Evolutionary conservation across 2,113 vertebrate species (phyloP).

Genomic region (Colius striatus): DNA sequence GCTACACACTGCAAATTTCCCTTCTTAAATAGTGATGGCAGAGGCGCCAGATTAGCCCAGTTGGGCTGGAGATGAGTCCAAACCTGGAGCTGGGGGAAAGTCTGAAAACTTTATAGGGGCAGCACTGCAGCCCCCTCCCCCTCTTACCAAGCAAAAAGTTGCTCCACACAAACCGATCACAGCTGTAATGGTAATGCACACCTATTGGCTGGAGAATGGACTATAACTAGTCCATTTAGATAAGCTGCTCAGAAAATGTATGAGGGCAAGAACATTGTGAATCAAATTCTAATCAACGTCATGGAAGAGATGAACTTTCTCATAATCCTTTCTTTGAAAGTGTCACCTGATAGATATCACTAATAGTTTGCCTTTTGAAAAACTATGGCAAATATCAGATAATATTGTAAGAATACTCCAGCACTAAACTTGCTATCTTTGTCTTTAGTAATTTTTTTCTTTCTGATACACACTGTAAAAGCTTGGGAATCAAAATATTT

Average conservation of each 20-base stretch:
- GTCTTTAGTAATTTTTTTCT: background rate
- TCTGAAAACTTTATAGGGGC: too few species aligned
- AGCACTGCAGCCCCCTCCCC: too few species aligned
- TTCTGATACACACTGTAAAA: background rate
- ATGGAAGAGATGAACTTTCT: background rate
- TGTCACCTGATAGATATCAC: background rate
- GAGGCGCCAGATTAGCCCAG: too few species aligned
- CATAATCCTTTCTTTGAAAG: background rate
- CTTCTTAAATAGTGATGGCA: too few species aligned
- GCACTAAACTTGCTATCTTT: background rate
- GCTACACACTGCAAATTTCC: too few species aligned
- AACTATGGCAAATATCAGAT: background rate
- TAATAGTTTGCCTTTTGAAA: background rate
- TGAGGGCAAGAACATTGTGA: background rate
- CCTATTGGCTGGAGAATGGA: background rate
- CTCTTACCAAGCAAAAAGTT: too few species aligned
- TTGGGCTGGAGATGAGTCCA: too few species aligned
- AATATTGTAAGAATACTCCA: background rate
- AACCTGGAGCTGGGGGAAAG: too few species aligned
- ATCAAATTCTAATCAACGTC: background rate
- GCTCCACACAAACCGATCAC: too few species aligned
- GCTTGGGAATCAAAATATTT: background rate
- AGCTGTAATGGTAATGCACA: background rate
- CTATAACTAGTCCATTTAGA: background rate
- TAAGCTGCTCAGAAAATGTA: background rate